Percentiles rank a stretch among this genome's conserved stretches.
These are phyloP conservation scores for Nymphalis c-album DNA, from an alignment of 2,888 invertebrate species.

Conservation along the genomic window DNA sequence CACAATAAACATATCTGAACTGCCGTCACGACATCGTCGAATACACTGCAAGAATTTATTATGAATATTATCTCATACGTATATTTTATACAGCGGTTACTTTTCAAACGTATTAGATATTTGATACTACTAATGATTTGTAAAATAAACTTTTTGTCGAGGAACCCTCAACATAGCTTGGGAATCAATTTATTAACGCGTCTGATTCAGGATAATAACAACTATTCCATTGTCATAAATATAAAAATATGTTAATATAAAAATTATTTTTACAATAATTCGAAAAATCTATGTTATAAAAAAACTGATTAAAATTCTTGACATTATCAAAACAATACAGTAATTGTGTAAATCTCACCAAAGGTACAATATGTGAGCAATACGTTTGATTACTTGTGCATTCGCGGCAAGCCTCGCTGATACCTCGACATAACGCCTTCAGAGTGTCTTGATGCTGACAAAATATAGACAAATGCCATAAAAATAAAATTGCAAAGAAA, in stretches of 20 bases:
- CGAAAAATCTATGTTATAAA: too few relatives aligned
- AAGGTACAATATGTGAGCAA: conserved; percentile 65
- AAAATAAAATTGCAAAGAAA: background rate
- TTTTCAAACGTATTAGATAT: too few relatives aligned
- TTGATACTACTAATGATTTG: too few relatives aligned
- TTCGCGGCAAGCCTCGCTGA: conserved; percentile 58
- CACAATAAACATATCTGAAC: conserved; percentile 54
- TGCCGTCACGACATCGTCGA: conserved; percentile 52
- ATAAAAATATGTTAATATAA: too few relatives aligned
- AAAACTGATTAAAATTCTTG: background rate
- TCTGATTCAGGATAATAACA: too few relatives aligned
- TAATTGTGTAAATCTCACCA: conserved; percentile 47
- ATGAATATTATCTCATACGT: background rate
- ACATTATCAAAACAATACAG: background rate
- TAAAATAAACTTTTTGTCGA: too few relatives aligned
- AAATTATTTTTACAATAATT: too few relatives aligned
- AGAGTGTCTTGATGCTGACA: conserved; percentile 65
- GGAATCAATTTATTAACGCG: too few relatives aligned
- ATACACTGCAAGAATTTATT: conserved; percentile 54
- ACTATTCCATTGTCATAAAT: too few relatives aligned
- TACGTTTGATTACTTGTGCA: conserved; percentile 59
- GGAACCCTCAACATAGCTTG: too few relatives aligned
- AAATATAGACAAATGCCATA: background rate
- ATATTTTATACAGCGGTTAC: too few relatives aligned
- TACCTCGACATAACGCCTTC: conserved; percentile 64